These are phyloP conservation scores for Melanostigma gelatinosum DNA, from an alignment of 2,113 vertebrate genomes.

Conservation along the genomic window DNA sequence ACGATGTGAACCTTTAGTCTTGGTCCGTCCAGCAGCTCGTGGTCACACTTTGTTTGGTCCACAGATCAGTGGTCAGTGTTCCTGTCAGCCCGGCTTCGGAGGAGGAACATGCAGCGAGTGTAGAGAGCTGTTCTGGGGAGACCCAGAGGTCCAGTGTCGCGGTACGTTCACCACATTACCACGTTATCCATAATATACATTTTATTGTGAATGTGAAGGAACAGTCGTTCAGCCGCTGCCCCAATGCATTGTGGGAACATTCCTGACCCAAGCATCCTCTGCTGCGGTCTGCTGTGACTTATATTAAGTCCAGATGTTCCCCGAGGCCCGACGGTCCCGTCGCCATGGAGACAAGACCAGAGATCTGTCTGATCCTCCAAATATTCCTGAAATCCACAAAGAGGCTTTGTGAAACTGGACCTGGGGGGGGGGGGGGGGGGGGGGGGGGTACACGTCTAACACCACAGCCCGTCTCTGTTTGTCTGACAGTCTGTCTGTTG, in stretches of 20 bases:
- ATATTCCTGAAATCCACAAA: conserved; percentile 20
- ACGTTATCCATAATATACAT: too few relatives aligned
- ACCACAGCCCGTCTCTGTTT: background rate
- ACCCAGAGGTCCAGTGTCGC: conserved; percentile 88
- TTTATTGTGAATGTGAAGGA: too few relatives aligned
- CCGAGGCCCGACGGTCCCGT: background rate
- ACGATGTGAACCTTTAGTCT: background rate
- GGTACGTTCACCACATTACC: conserved; percentile 36
- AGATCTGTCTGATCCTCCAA: conserved; percentile 57
- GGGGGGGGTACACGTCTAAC: background rate
- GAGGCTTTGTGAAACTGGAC: conserved; percentile 31
- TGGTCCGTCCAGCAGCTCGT: too few relatives aligned
- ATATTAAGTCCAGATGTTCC: conserved; percentile 74
- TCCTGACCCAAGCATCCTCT: conserved; percentile 5
- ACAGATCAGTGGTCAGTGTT: conserved; percentile 95
- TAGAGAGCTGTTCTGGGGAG: conserved; percentile 94
- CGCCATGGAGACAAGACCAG: conserved; percentile 16
- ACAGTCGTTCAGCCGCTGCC: background rate
- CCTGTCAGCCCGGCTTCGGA: conserved; percentile 93
- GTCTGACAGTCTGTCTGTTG: background rate
- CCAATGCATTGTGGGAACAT: conserved; percentile 45
- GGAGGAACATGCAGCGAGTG: conserved; percentile 94
- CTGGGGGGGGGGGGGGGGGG: background rate
- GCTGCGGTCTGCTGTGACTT: conserved; percentile 10
- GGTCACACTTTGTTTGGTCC: background rate